These are phyloP conservation scores for Pimephales promelas DNA, from an alignment of 2,113 vertebrate species.

Conservation along the genomic window DNA sequence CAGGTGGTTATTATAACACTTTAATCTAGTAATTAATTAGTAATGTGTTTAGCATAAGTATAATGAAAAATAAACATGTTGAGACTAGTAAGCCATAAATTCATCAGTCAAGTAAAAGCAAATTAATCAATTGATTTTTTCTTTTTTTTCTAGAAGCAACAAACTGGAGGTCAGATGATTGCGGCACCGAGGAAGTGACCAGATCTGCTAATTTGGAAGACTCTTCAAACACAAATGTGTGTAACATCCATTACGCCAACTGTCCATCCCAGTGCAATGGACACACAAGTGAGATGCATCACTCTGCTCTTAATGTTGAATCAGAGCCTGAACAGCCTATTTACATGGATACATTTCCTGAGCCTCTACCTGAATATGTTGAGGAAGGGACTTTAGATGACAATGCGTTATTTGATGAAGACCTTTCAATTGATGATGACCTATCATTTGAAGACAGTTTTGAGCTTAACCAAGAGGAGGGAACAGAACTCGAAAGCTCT, in stretches of 20 bases:
- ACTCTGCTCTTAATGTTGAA: conserved; percentile 15
- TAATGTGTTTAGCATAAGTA: conserved; percentile 23
- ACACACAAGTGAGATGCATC: conserved; percentile 21
- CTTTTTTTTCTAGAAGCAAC: conserved; percentile 5
- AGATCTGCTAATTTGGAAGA: conserved; percentile 22
- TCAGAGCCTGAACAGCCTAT: conserved; percentile 20
- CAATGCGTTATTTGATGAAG: conserved; percentile 20
- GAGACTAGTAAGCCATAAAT: conserved; percentile 20
- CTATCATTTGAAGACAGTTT: conserved; percentile 34
- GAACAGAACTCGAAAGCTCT: conserved; percentile 30
- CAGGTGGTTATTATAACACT: conserved; percentile 23
- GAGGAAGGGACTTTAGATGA: conserved; percentile 23
- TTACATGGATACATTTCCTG: conserved; percentile 15
- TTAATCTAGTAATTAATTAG: conserved; percentile 26
- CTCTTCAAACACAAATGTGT: conserved; percentile 17
- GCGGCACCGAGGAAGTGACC: conserved; percentile 9
- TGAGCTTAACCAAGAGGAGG: conserved; percentile 34
- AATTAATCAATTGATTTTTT: conserved; percentile 9
- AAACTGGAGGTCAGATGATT: conserved; percentile 16
- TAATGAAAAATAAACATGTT: conserved; percentile 14
- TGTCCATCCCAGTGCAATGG: conserved; percentile 1
- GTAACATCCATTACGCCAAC: conserved; percentile 14
- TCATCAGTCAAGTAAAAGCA: conserved; percentile 16
- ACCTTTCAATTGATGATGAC: conserved; percentile 20
- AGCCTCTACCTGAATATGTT: conserved; percentile 14